Percentiles rank a stretch among this genome's conserved stretches.
Conservation (phyloP, 1,140 invertebrate species). For the Micrasema minimum region DNA sequence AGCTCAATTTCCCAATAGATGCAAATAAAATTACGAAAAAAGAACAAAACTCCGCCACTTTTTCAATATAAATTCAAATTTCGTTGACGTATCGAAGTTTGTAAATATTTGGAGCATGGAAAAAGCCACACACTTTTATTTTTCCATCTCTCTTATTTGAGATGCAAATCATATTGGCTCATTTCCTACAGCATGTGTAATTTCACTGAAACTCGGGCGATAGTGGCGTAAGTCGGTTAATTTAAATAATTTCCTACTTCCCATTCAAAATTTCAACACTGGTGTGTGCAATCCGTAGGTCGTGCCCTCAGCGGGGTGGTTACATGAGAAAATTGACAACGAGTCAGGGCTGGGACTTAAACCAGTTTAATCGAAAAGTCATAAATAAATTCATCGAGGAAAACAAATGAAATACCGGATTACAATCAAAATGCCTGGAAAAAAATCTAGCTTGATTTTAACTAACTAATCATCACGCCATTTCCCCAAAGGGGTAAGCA, state of each 20-base stretch:
- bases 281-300: constrained; percentile 4
- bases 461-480: no score
- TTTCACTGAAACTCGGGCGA: not conserved
- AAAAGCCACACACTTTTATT: not conserved
- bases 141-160: constrained; percentile 14
- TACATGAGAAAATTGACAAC: no score
- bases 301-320: not conserved
- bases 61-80: constrained; percentile 11
- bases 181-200: constrained; percentile 22
- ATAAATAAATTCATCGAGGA: no score
- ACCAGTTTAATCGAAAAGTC: no score
- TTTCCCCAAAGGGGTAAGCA: no score
- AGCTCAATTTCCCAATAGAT: no score
- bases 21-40: no score
- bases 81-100: not conserved
- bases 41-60: no score
- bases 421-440: no score
- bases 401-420: no score
- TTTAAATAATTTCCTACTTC: constrained; percentile 31
- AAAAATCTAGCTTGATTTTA: no score
- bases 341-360: no score
- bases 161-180: constrained; percentile 28
- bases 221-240: not conserved
- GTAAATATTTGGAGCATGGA: not conserved
- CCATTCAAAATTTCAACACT: constrained; percentile 21